Base-by-base conservation (phyloP, 2,888 invertebrate species). In the Microctonus aethiopoides region DNA sequence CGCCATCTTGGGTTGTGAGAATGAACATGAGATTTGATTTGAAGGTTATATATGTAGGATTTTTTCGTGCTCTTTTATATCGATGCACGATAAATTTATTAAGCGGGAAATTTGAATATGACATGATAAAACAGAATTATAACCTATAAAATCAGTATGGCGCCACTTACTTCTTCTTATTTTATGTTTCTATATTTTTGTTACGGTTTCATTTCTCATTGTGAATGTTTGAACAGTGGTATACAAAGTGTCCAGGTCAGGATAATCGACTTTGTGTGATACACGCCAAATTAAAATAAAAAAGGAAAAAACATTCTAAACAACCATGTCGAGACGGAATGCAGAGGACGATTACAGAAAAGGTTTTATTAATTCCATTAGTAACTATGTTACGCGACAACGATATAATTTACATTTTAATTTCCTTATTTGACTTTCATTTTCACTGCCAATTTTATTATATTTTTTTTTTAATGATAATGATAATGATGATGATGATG, bases 261-360 rank as follows among this genome's bases (percentile, higher is more conserved):
- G 32, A 57, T 16, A 29, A 54, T 54, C 46, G 46, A 46, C 46
- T 16, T 46, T 46, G 46, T 46, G 46, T 46, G 46, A 16, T n/a
- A 16, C 16, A 16, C 16, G 46, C 46, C 46, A 16, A 16, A 16
- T 7, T 6, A 16, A 46, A 46, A 46, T 16, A 16, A 16, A 46
- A n/a, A 46, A 46, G 4, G 10, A 24, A 54, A n/a, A 13, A 52
- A 11, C 2, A n/a, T 16, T 46, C 46, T 57, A 34, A 68, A 60
- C 46, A 39, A 77, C 76, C 74, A 83, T 83, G 83, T 81, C 83
- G 73, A 81, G 79, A 76, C 79, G 79, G 75, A 81, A 78, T 74
- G 72, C 78, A 59, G 75, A 74, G 24, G 82, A 82, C 73, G 82
- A 84, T 75, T 81, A 84, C 76, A 83, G 83, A 85, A 86, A 86